These are phyloP conservation scores for Adineta ricciae DNA, from an alignment of 2,888 invertebrate genomes.

Conservation along the genomic window DNA sequence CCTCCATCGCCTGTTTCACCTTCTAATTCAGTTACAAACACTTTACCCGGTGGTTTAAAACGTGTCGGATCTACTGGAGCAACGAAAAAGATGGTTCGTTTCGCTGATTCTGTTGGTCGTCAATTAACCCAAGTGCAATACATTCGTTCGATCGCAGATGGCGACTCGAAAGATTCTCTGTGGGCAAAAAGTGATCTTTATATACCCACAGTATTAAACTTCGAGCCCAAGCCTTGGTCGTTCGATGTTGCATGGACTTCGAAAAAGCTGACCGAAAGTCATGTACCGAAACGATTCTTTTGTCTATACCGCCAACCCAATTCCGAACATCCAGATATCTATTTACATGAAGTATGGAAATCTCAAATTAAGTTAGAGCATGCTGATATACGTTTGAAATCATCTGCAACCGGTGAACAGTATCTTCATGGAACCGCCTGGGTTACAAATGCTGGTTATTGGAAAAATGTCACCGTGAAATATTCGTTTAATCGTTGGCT, in stretches of 20 bases:
- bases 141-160: background rate
- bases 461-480: background rate
- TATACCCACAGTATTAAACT: background rate
- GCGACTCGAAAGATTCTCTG: background rate
- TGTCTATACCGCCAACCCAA: conserved; percentile 10
- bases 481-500: background rate
- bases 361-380: background rate
- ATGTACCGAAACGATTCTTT: background rate
- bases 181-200: background rate
- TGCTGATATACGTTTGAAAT: background rate
- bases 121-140: background rate
- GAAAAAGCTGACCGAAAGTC: background rate
- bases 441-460: background rate
- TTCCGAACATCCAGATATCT: background rate
- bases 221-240: background rate
- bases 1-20: background rate
- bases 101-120: conserved; percentile 8
- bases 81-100: conserved; percentile 18
- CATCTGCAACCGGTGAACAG: background rate
- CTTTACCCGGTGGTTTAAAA: background rate
- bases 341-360: conserved; percentile 13
- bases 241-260: background rate
- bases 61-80: too few species aligned
- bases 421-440: background rate
- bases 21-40: background rate